Evolutionary conservation across 2,113 vertebrate genomes (phyloP), one percentile per base, ranked within the genome.

Genomic region (Hypomesus transpacificus): DNA sequence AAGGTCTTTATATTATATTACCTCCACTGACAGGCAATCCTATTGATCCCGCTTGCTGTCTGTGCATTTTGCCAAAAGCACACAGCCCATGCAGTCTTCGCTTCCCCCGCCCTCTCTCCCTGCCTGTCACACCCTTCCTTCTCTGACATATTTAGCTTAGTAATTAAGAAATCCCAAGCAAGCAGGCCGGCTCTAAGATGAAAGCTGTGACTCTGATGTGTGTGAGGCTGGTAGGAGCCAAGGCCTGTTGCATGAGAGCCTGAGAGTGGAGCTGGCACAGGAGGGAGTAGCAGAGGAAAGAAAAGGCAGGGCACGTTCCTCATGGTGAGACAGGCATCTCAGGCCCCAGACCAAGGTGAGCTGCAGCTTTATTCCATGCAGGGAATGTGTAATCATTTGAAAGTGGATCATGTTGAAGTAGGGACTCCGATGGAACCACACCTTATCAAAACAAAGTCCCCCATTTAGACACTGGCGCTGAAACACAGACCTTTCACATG

Each of bases 341-440:
- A 59, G 1, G 56, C 59, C 9, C 68, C 67, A 60, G 58, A 75
- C 59, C 72, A 75, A 77, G 70, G 79, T 73, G 72, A 58, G 65
- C 71, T 67, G 57, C 53, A 22, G 28, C 56, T 73, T 81, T 87
- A 70, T 78, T 85, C 80, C 84, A 66, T 74, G 78, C 81, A 82
- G 79, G 79, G 86, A 90, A 82, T 74, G 78, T 86, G 75, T 79
- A 82, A 84, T 82, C 79, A 83, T 83, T 73, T 86, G 85, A 89
- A 90, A 90, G 76, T 58, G 80, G 82, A 87, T 80, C 75, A 61
- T 78, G 73, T 86, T 84, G 81, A 86, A 87, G 73, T 58, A 34
- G 61, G 70, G 81, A 78, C 79, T 83, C 86, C 82, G 78, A 64
- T 79, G 69, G 74, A 77, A 74, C 82, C 85, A 85, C 84, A 85